Percentiles rank a stretch among this genome's conserved stretches.
Evolutionary conservation across 2,113 vertebrate species (phyloP).

Genomic region (Phrynosoma blainvillii): DNA sequence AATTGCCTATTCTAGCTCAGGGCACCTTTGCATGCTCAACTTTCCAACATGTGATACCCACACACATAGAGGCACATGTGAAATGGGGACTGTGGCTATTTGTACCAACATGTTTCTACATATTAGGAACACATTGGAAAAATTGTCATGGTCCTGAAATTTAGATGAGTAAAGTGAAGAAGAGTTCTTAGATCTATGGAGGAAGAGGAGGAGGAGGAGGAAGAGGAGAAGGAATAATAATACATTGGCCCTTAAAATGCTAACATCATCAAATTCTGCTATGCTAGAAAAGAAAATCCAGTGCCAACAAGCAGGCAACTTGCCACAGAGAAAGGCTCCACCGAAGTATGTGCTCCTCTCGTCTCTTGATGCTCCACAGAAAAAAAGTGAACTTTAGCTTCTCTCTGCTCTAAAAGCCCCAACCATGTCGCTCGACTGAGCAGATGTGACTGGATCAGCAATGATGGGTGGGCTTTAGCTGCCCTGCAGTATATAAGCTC

Average conservation of each 20-base stretch:
- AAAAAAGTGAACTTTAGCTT: constrained; percentile 87
- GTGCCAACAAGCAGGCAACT: constrained; percentile 84
- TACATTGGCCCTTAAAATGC: constrained; percentile 39
- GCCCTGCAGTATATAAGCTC: constrained; percentile 97
- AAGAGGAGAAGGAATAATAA: neutral
- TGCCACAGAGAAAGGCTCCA: constrained; percentile 86
- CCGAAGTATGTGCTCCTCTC: constrained; percentile 78
- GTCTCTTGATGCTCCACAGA: constrained; percentile 84
- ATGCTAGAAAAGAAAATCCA: constrained; percentile 50
- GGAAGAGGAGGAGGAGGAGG: too few species aligned
- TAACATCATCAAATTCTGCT: neutral
- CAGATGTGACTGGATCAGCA: constrained; percentile 95
- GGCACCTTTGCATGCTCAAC: constrained; percentile 2
- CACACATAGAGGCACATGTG: neutral
- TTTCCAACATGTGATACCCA: neutral
- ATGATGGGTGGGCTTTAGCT: constrained; percentile 96
- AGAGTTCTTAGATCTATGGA: too few species aligned
- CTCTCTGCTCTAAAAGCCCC: constrained; percentile 87
- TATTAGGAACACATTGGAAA: neutral
- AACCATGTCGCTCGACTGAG: constrained; percentile 94
- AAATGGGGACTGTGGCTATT: neutral
- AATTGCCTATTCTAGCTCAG: neutral
- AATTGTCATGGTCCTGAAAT: neutral
- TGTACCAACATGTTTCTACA: neutral
- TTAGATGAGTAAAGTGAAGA: too few species aligned